These are phyloP conservation scores for Mormyrus hasselquistii DNA, from an alignment of 2,797 vertebrate genomes.

Conservation along the genomic window DNA sequence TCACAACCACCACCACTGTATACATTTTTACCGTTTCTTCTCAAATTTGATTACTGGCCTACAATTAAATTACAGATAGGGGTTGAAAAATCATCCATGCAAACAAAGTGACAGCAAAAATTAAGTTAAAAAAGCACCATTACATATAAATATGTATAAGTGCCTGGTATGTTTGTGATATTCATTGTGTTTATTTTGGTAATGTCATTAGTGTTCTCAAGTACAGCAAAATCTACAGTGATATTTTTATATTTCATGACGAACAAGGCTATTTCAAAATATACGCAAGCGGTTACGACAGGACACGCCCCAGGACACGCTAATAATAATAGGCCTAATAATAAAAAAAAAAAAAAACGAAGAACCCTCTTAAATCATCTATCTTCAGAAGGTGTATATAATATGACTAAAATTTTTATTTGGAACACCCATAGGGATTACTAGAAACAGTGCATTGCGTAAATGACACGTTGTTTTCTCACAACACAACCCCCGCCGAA, in stretches of 20 bases:
- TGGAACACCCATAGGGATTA: background rate
- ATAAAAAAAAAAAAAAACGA: background rate
- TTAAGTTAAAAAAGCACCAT: background rate
- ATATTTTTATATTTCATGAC: background rate
- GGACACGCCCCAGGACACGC: background rate
- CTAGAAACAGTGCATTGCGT: background rate
- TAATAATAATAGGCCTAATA: background rate
- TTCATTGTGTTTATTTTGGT: background rate
- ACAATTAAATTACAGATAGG: background rate
- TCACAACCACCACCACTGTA: too few species aligned
- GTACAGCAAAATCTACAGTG: background rate
- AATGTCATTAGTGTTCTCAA: background rate
- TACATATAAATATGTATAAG: background rate
- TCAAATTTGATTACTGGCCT: background rate
- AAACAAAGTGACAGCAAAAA: background rate
- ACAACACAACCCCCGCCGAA: background rate
- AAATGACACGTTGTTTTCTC: background rate
- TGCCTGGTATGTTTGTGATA: background rate
- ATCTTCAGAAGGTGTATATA: background rate
- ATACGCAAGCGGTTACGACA: background rate
- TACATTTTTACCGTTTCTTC: background rate
- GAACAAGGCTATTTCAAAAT: background rate
- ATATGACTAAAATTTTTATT: background rate
- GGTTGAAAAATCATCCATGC: background rate
- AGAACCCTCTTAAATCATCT: background rate